A percentile compares a stretch with the other conserved stretches of the same genome.
phyloP scores from a whole-genome alignment of 2,888 invertebrate species.

The Rotaria macrura region DNA sequence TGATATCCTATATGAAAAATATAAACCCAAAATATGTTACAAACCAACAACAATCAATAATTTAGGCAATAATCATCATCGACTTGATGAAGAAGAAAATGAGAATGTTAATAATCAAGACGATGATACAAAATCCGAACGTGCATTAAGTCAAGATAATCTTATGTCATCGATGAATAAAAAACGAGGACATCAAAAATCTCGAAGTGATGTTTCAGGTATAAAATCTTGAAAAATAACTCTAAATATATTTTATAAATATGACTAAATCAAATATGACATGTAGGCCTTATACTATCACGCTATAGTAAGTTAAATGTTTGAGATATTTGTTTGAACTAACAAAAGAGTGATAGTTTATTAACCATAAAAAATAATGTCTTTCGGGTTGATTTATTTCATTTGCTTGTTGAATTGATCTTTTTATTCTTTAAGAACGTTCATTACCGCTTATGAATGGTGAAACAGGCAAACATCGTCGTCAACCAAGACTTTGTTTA shows the following conservation, averaged over 20 bases:
- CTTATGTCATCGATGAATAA: not conserved
- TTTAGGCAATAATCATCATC: not conserved
- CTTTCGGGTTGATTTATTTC: not conserved
- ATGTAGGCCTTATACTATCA: not conserved
- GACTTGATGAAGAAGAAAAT: not conserved
- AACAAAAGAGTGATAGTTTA: not conserved
- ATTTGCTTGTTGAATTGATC: not conserved
- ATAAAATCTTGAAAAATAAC: not conserved
- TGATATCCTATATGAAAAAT: conserved; percentile 21
- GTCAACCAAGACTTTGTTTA: conserved; percentile 24
- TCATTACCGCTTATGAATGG: not conserved
- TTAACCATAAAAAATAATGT: no score
- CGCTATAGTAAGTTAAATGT: not conserved
- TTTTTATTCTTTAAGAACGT: not conserved
- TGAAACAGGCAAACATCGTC: conserved; percentile 10
- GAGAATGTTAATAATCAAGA: not conserved
- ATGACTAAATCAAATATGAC: not conserved
- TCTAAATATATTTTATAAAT: no score
- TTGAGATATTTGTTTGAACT: not conserved
- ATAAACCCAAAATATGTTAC: not conserved
- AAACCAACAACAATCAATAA: not conserved
- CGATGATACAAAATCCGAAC: not conserved
- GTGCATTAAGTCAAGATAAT: conserved; percentile 17
- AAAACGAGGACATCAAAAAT: conserved; percentile 14
- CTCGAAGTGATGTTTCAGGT: conserved; percentile 13